Evolutionary conservation across 37 sponge, comb jelly and placozoan genomes (phyloP), one percentile per base, ranked within the genome.

Genomic region (Tethya wilhelma): DNA sequence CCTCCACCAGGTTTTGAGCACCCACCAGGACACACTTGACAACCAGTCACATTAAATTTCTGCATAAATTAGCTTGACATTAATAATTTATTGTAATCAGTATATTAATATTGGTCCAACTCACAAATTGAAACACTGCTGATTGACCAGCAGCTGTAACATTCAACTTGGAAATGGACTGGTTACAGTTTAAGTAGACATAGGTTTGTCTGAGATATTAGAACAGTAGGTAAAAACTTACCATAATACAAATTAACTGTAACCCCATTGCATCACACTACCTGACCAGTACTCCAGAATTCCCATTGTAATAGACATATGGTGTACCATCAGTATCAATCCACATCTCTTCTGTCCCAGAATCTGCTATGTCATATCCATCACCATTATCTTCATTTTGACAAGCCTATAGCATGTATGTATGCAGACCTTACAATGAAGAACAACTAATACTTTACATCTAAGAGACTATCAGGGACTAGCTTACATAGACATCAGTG

Each of bases 11-110:
- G 30, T 60, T 12, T 46, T 41, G 40, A 44, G 30, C 64, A 42
- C 26, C 56, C 79, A 32, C 79, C 79, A 44, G 49, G 25, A 67
- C 79, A 67, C 20, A 7, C 64, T 29, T 77, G 65, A n/a, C 44
- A 64, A 12, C 65, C 38, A 20, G 64, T 9, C 30, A 77, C 20
- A 31, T 62, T 19, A 62, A 77, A 77, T 46, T 34, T 19, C 73
- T 72, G 46, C 1, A 69, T 36, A 38, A 7, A 69, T 17, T 38
- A 69, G 8, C 6, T 26, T 9, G 3, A n/a, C 69, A 69, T 39
- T 6, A 59, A 19, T 6, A 6, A 59, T 59, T 19, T 59, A 59
- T 6, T 30, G 23, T 36, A 8, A 7, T 32, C 33, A 33, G 17
- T 67, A 67, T 17, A 33, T 8, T 67, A 31, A 37, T 31, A 59